Base-by-base conservation (phyloP, 2,888 invertebrate species). In the Scaptomyza reducta region DNA sequence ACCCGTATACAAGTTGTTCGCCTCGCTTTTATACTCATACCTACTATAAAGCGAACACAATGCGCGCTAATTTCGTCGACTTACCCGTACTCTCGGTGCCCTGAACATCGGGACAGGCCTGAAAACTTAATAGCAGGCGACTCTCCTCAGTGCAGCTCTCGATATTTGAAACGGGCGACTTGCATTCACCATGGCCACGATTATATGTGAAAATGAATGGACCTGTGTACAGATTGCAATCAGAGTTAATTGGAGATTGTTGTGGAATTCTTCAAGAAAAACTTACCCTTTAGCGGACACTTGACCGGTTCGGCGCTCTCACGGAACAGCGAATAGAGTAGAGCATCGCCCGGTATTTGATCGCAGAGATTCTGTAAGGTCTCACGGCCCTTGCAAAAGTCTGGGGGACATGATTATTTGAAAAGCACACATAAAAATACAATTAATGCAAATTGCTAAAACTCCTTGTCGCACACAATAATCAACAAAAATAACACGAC, bases 121-220 rank as follows among this genome's bases (percentile, higher is more conserved):
- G 97, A 92, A 97, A 98, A 92, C 96, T 96, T 89, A 98, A 95
- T 77, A 98, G 94, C 56, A 98, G 93, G 77, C 96, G 94, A 74
- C 97, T 97, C 89, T 97, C 96, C 91, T 98, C 97, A 1, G 98
- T 98, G 92, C 98, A 98, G 88, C 97, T 96, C 92, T 98, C 98
- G 83, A 98, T 96, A 79, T 97, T 97, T 49, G 98, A 98, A 55
- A 96, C 95, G 0, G 98, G 98, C 86, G 95, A 95, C 77, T 95
- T 95, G 92, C 98, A 98, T 90, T 97, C 97, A 18, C 97, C 97
- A 88, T 97, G 96, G 3, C 97, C 97, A 65, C 97, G 94, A 92
- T 97, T 97, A 92, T 98, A 98, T 56, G 97, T 96, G 92, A 98
- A 98, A 67, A 96, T 96, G 93, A 97, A 97, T 14, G 98, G 74